Evolutionary conservation across 2,797 vertebrate genomes (phyloP).

Genomic region (Chiroxiphia lanceolata): DNA sequence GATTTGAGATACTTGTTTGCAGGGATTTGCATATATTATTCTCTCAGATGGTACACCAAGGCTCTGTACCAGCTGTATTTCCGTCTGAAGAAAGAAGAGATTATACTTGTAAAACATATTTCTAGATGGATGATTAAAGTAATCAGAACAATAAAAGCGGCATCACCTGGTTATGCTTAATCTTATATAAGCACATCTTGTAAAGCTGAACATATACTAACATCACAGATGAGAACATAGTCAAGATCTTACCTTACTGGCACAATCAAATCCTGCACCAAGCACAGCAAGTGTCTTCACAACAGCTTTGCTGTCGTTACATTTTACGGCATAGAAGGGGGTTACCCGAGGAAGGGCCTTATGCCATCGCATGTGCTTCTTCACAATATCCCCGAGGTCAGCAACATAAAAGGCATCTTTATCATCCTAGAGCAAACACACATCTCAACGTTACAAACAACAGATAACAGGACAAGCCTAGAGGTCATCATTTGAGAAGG

Average conservation of each 20-base stretch:
- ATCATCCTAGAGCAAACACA: conserved; percentile 84
- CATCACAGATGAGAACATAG: fast-evolving
- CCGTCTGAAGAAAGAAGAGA: conserved; percentile 78
- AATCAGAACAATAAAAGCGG: not conserved
- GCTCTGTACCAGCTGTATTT: conserved; percentile 94
- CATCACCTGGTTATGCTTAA: not conserved
- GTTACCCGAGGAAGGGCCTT: conserved; percentile 88
- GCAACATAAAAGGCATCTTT: conserved; percentile 96
- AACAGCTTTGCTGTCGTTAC: conserved; percentile 89
- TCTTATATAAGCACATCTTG: not conserved
- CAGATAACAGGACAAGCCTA: not conserved
- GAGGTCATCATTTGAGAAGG: not conserved
- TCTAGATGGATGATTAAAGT: not conserved
- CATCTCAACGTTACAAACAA: not conserved
- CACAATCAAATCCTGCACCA: conserved; percentile 95
- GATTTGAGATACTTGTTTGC: conserved; percentile 97
- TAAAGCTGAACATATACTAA: not conserved
- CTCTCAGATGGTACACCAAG: conserved; percentile 88
- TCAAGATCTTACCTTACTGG: conserved; percentile 87
- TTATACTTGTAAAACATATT: not conserved
- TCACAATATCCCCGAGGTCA: conserved; percentile 92
- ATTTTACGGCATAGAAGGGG: conserved; percentile 96
- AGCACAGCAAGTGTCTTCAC: conserved; percentile 87
- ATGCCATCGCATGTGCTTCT: conserved; percentile 92
- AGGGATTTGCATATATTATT: conserved; percentile 98